Evolutionary conservation across 92 coral and sea anemone genomes (phyloP).

Genomic region (Siderastrea radians): DNA sequence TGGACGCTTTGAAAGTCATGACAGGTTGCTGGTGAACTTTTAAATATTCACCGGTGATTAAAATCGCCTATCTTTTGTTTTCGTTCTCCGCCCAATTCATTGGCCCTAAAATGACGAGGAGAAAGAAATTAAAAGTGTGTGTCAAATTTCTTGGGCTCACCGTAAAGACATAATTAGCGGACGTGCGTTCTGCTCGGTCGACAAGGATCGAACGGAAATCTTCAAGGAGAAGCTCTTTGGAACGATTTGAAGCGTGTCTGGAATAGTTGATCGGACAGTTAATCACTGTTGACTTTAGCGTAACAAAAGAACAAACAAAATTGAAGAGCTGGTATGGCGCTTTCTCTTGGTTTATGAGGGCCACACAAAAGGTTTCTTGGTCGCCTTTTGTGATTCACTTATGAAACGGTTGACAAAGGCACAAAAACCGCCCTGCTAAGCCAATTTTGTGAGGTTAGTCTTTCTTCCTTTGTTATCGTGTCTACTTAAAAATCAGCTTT

Average conservation of each 20-base stretch:
- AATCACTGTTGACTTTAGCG: conserved; percentile 24
- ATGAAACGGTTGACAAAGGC: conserved; percentile 7
- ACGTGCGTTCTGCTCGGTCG: conserved; percentile 16
- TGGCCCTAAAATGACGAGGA: conserved; percentile 31
- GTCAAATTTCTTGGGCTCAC: conserved; percentile 31
- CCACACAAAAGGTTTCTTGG: background rate
- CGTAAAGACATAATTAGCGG: conserved; percentile 15
- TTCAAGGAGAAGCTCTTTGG: conserved; percentile 19
- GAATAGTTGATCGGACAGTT: conserved; percentile 30
- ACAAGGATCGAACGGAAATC: background rate
- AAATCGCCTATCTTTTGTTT: conserved; percentile 48
- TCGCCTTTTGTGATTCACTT: conserved; percentile 1
- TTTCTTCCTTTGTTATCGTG: background rate
- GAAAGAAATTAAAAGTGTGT: conserved; percentile 41
- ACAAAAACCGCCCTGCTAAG: background rate
- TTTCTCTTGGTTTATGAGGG: conserved; percentile 3
- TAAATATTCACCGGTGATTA: conserved; percentile 57
- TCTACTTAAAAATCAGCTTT: background rate
- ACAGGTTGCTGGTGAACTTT: conserved; percentile 53
- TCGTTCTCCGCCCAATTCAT: conserved; percentile 41
- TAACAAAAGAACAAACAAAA: conserved; percentile 49
- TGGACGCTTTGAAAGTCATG: conserved; percentile 37
- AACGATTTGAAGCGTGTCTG: conserved; percentile 13
- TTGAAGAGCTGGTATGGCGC: conserved; percentile 20
- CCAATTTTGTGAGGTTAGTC: conserved; percentile 26